A percentile compares a stretch with the other conserved stretches of the same genome.
phyloP scores from a whole-genome alignment of 2,797 vertebrate species.

The Crenichthys baileyi region DNA sequence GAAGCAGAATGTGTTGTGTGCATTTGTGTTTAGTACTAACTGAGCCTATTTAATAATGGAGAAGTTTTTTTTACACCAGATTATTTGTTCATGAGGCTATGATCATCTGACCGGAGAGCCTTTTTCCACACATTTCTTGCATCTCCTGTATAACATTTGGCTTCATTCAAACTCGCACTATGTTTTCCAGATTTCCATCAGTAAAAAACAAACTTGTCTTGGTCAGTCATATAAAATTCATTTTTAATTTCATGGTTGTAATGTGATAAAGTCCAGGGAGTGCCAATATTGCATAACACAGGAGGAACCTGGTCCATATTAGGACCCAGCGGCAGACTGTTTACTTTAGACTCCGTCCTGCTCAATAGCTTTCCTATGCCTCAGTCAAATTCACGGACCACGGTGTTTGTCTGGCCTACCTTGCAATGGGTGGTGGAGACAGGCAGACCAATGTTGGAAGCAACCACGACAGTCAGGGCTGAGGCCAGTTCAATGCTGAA shows the following conservation, averaged over 20 bases:
- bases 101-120: not conserved
- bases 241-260: not conserved
- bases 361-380: conserved; percentile 37
- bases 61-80: too few species aligned
- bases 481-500: conserved; percentile 99
- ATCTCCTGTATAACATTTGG: not conserved
- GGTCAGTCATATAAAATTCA: not conserved
- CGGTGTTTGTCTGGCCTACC: conserved; percentile 79
- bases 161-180: not conserved
- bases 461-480: conserved; percentile 93
- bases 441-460: conserved; percentile 95
- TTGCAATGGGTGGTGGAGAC: conserved; percentile 99
- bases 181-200: not conserved
- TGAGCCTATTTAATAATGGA: too few species aligned
- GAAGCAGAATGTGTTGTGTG: not conserved
- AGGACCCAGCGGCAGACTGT: conserved; percentile 29
- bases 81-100: not conserved
- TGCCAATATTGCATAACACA: not conserved
- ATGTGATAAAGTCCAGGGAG: not conserved
- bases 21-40: not conserved
- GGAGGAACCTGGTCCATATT: conserved; percentile 24
- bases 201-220: not conserved
- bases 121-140: not conserved
- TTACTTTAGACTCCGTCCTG: conserved; percentile 37
- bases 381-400: conserved; percentile 46